These are phyloP conservation scores for Aradophagus sp. DNA, from an alignment of 1,140 invertebrate species.

Conservation along the genomic window DNA sequence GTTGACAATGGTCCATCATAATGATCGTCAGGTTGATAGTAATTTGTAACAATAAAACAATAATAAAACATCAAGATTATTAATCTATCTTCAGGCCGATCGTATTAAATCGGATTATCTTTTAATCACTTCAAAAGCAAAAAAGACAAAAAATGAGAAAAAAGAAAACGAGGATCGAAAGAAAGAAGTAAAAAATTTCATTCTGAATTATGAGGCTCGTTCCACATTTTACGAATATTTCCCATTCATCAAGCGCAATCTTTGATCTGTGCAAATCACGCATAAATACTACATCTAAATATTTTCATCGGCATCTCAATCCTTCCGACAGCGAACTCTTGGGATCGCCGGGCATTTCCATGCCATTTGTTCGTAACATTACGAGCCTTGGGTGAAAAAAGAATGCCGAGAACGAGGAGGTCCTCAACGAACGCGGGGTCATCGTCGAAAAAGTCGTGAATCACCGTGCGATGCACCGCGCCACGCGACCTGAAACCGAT, in stretches of 20 bases:
- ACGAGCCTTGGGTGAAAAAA: neutral
- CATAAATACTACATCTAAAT: conserved; percentile 10
- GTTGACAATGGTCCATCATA: no score
- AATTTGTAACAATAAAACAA: no score
- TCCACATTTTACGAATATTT: neutral
- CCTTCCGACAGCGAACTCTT: conserved; percentile 14
- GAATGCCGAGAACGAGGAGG: conserved; percentile 13
- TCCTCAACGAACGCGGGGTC: conserved; percentile 4
- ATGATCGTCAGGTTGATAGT: no score
- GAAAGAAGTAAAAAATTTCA: no score
- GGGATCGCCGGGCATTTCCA: no score
- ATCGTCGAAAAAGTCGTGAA: conserved; percentile 24
- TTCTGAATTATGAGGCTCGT: neutral
- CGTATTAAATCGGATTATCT: no score
- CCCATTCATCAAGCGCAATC: conserved; percentile 2
- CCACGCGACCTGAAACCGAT: conserved; percentile 35
- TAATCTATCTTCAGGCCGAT: no score
- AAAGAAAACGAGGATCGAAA: no score
- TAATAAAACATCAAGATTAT: no score
- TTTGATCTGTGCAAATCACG: conserved; percentile 1
- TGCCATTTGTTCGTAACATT: no score
- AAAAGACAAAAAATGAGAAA: no score
- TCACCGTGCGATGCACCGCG: conserved; percentile 30
- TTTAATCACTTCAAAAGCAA: no score
- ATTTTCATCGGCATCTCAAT: conserved; percentile 21